phyloP scores from a whole-genome alignment of 2,888 invertebrate genomes.

The Phrixothrix hirtus region DNA sequence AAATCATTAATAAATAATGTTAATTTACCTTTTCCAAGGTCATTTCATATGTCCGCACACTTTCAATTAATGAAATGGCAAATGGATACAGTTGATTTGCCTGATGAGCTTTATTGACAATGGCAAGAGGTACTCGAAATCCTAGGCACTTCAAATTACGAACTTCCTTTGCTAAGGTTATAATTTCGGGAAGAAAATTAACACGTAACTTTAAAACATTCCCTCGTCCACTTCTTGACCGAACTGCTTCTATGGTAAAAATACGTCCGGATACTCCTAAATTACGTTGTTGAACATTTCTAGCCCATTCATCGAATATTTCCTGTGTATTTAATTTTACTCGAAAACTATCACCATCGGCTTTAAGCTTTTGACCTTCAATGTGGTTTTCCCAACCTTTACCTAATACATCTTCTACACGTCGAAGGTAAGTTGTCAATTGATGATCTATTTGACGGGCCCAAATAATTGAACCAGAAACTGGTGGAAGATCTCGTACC shows the following conservation, averaged over 20 bases:
- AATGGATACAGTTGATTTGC: constrained; percentile 98
- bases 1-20: too few species aligned
- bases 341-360: constrained; percentile 97
- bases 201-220: constrained; percentile 88
- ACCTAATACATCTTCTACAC: constrained; percentile 98
- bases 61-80: constrained; percentile 97
- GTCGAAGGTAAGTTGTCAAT: constrained; percentile 90
- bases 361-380: constrained; percentile 96
- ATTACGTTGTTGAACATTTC: constrained; percentile 91
- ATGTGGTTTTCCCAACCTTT: constrained; percentile 99
- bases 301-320: constrained; percentile 98
- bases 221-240: constrained; percentile 75
- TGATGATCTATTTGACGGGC: constrained; percentile 98
- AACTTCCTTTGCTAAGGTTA: constrained; percentile 97
- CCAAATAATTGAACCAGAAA: constrained; percentile 99
- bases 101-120: constrained; percentile 98
- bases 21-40: constrained; percentile 89
- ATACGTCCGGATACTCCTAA: constrained; percentile 93
- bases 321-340: constrained; percentile 94
- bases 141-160: constrained; percentile 94
- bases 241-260: constrained; percentile 86
- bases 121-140: constrained; percentile 94
- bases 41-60: constrained; percentile 94
- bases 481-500: constrained; percentile 93
- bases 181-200: constrained; percentile 97